Base-by-base conservation (phyloP, 2,113 vertebrate genomes). In the Danionella cerebrum region DNA sequence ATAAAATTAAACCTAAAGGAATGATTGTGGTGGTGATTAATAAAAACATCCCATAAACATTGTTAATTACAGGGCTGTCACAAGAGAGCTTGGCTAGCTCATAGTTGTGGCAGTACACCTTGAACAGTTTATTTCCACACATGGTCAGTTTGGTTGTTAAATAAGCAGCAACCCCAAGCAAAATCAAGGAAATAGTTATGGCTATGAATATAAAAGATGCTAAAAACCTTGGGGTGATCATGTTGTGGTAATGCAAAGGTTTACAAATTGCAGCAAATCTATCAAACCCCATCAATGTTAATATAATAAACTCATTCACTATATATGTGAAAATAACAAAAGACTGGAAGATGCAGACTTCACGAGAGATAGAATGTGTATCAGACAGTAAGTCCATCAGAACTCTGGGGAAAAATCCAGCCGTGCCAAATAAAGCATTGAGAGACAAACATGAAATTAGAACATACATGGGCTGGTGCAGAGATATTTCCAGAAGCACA, bases 271-370 rank as follows among this genome's bases (percentile, higher is more conserved):
- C 83, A 84, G 86, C 27, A 62, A 33, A 33, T 33, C 78, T 74
- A 41, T 90, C 84, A n/a, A 85, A 86, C 3, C 85, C 85, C 85
- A 89, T 90, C 2, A 80, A 72, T 4, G 80, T 58, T 2, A 89
- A 76, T 36, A 89, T 67, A 1, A 80, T 87, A 14, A 6, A 6
- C 29, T 33, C 29, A 33, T 33, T 33, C 9, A 9, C 9, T 33
- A 33, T 33, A 3, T 33, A 33, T 3, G 29, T 6, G 29, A 6
- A 6, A 33, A 33, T 33, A 6, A 33, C 29, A 2, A 33, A 6
- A 81, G 78, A 78, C 53, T 89, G 87, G 31, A 63, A 31, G 0
- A 82, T 65, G 54, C 85, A 87, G 13, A 72, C 76, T 4, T 58
- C 0, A 1, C 70, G 79, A 7, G 83, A 79, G 31, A 89, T 85